phyloP scores from a whole-genome alignment of 2,797 vertebrate genomes.

The Periophthalmus magnuspinnatus region DNA sequence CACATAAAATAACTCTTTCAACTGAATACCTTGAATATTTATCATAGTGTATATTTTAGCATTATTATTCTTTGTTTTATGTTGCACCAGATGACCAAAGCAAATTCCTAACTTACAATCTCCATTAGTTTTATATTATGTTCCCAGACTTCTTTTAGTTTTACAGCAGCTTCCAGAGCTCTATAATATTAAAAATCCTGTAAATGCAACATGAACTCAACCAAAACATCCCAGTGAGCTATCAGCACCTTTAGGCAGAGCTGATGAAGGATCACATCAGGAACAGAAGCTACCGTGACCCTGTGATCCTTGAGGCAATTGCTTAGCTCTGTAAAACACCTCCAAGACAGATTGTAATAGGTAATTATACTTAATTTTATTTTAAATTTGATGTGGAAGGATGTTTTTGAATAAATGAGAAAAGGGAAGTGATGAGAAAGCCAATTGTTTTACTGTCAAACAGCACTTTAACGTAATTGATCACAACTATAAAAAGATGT shows the following conservation, averaged over 20 bases:
- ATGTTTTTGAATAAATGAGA: not conserved
- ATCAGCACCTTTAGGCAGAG: conserved; percentile 27
- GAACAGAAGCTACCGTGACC: conserved; percentile 28
- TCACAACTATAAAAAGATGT: conserved; percentile 25
- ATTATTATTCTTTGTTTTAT: too few species aligned
- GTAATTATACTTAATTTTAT: not conserved
- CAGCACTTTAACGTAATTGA: conserved; percentile 19
- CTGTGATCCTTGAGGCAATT: conserved; percentile 12
- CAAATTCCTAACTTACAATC: not conserved
- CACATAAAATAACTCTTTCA: not conserved
- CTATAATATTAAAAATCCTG: conserved; percentile 2
- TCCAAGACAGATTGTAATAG: conserved; percentile 1
- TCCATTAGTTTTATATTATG: not conserved
- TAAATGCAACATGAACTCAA: conserved; percentile 17
- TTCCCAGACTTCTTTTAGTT: conserved; percentile 22
- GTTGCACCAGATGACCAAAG: too few species aligned
- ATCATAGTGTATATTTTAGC: too few species aligned
- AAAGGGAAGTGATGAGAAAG: conserved; percentile 4
- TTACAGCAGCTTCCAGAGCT: not conserved
- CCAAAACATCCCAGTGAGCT: conserved; percentile 21
- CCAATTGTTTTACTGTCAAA: conserved; percentile 6
- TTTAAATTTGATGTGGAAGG: not conserved
- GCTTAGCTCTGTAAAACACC: conserved; percentile 17
- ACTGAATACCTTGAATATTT: too few species aligned
- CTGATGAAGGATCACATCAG: conserved; percentile 43